Percentiles rank a stretch among this genome's conserved stretches.
Conservation (phyloP, 2,888 invertebrate genomes). For the Helleia helle region DNA sequence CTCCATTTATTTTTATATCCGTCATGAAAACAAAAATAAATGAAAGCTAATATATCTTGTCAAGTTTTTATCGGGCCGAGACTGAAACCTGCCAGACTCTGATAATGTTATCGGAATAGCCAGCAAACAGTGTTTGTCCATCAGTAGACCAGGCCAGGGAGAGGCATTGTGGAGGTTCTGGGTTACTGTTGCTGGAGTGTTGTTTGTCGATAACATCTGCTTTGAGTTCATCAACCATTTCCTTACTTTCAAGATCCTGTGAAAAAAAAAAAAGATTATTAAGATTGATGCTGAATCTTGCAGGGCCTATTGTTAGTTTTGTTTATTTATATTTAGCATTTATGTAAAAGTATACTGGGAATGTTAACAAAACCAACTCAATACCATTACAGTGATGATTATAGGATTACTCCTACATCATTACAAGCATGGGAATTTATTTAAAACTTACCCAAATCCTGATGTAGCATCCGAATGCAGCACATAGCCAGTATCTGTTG, state of each 20-base stretch:
- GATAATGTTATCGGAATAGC: constrained; percentile 98
- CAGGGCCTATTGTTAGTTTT: too few species aligned
- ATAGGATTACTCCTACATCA: too few species aligned
- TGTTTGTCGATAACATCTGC: constrained; percentile 91
- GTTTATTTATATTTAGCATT: too few species aligned
- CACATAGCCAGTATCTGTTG: constrained; percentile 99
- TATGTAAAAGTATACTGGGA: too few species aligned
- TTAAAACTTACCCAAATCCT: constrained; percentile 91
- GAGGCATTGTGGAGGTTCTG: constrained; percentile 95
- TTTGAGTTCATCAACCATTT: constrained; percentile 97
- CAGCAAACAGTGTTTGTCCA: constrained; percentile 98
- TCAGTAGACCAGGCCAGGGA: constrained; percentile 99
- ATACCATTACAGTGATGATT: too few species aligned
- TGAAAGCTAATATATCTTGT: constrained; percentile 34
- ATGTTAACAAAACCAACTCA: too few species aligned
- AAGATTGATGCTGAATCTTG: too few species aligned
- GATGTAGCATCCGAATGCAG: constrained; percentile 97
- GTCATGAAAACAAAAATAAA: constrained; percentile 62
- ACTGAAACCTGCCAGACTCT: constrained; percentile 99
- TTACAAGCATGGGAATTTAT: not conserved
- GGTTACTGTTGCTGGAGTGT: constrained; percentile 78
- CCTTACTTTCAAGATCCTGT: constrained; percentile 98
- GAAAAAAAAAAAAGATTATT: constrained; percentile 10
- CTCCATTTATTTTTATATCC: constrained; percentile 49
- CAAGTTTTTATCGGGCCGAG: constrained; percentile 78